Conservation (phyloP, 2,113 vertebrate genomes). For the Aegithalos caudatus region DNA sequence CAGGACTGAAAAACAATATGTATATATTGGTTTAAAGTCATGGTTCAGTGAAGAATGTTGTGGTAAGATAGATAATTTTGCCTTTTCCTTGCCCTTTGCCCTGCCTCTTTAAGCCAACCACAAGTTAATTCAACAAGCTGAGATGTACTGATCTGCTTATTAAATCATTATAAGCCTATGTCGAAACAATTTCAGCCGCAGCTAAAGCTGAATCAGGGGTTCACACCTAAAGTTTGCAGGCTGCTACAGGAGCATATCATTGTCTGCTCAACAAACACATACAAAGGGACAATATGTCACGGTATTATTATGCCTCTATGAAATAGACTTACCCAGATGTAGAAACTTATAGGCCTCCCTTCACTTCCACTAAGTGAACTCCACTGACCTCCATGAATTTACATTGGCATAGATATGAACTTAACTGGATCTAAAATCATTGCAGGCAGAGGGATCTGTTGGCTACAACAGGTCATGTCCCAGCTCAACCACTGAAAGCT, state of each 20-base stretch:
- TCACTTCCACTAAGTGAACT: background rate
- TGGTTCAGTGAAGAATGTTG: background rate
- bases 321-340: background rate
- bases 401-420: background rate
- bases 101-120: background rate
- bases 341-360: background rate
- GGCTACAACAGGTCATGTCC: background rate
- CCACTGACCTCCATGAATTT: background rate
- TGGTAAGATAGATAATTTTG: background rate
- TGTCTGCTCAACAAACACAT: background rate
- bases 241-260: background rate
- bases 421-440: background rate
- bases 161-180: background rate
- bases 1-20: background rate
- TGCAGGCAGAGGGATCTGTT: background rate
- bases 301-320: background rate
- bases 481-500: background rate
- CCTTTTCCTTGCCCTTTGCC: background rate
- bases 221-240: conserved; percentile 2
- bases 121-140: background rate
- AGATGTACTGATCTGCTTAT: background rate
- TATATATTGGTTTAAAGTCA: background rate
- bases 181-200: background rate
- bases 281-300: background rate
- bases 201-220: background rate